Evolutionary conservation across 2,888 invertebrate species (phyloP).

Genomic region (Drosophila macrospina): DNA sequence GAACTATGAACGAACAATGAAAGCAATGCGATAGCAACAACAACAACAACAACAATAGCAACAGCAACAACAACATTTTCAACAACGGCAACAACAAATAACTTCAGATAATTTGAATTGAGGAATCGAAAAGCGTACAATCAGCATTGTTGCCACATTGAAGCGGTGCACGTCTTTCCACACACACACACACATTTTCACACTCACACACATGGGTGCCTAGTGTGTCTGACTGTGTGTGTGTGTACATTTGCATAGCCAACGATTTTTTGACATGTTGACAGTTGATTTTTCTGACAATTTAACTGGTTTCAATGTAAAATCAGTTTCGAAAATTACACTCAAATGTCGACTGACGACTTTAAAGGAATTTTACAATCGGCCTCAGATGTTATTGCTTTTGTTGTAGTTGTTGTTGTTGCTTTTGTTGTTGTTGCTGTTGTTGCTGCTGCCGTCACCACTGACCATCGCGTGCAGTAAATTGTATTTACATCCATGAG

Average conservation of each 20-base stretch:
- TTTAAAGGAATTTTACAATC: conserved; percentile 79
- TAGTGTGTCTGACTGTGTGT: conserved; percentile 15
- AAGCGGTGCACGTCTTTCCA: conserved; percentile 56
- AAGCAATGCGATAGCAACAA: conserved; percentile 43
- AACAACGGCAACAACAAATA: conserved; percentile 36
- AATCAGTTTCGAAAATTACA: conserved; percentile 83
- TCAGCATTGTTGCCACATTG: conserved; percentile 63
- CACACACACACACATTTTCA: conserved; percentile 30
- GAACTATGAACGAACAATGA: conserved; percentile 35
- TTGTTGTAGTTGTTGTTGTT: conserved; percentile 9
- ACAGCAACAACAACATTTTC: conserved; percentile 28
- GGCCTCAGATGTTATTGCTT: conserved; percentile 34
- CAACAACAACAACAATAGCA: conserved; percentile 11
- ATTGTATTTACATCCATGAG: conserved; percentile 55
- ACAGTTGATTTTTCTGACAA: conserved; percentile 85
- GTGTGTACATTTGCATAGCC: conserved; percentile 76
- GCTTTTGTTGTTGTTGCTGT: conserved; percentile 32
- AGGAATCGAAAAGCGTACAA: conserved; percentile 62
- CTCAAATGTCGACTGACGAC: conserved; percentile 79
- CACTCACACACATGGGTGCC: conserved; percentile 11
- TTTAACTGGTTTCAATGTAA: conserved; percentile 85
- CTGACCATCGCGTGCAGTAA: conserved; percentile 80
- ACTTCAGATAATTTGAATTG: conserved; percentile 62
- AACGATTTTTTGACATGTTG: conserved; percentile 84
- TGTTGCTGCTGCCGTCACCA: conserved; percentile 36